Percentiles rank a stretch among this genome's conserved stretches.
These are phyloP conservation scores for Pachydiplax longipennis DNA, from an alignment of 2,888 invertebrate genomes.

Conservation along the genomic window DNA sequence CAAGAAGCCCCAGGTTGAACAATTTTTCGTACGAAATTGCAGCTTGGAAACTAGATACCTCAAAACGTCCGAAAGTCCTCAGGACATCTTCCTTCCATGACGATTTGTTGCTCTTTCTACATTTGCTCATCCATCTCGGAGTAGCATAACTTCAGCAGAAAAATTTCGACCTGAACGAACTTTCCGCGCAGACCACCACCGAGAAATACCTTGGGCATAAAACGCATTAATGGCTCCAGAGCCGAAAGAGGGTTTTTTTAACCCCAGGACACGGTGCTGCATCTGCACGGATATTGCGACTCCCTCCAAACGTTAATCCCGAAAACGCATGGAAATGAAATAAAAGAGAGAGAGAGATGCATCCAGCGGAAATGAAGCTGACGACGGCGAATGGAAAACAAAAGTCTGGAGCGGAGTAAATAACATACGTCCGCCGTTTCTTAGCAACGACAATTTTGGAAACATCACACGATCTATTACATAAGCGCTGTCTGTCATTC, in stretches of 20 bases:
- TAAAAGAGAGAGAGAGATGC: neutral
- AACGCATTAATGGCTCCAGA: neutral
- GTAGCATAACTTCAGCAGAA: neutral
- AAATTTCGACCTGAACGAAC: neutral
- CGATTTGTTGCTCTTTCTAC: neutral
- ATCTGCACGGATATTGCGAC: neutral
- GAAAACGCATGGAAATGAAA: neutral
- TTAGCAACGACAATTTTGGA: neutral
- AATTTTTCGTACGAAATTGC: too few relatives aligned
- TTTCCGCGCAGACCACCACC: neutral
- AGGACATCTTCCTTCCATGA: too few relatives aligned
- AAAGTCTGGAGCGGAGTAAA: neutral
- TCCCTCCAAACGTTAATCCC: neutral
- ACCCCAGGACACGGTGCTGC: neutral
- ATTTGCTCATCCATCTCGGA: neutral
- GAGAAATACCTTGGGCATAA: neutral
- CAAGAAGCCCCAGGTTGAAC: too few relatives aligned
- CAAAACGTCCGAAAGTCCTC: too few relatives aligned
- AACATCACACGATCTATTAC: neutral
- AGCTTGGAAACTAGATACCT: too few relatives aligned
- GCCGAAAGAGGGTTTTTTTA: neutral
- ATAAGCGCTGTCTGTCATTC: neutral
- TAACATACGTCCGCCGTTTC: neutral
- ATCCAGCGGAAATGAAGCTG: neutral
- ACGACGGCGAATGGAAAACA: neutral